phyloP scores from a whole-genome alignment of 2,888 invertebrate genomes.

The Drosophila histrio region DNA sequence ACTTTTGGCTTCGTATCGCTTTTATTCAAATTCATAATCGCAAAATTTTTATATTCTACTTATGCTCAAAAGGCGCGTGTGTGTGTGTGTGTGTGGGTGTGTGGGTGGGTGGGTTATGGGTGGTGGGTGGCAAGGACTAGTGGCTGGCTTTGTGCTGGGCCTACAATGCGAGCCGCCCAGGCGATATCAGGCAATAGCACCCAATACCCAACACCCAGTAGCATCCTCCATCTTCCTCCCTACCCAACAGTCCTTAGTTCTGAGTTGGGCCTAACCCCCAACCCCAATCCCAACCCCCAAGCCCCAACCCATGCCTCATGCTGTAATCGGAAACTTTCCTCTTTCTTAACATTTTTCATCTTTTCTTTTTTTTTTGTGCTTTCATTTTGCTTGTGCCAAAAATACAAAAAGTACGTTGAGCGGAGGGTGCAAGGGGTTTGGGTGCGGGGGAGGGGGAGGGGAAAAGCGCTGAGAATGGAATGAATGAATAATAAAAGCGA shows the following conservation, averaged over 20 bases:
- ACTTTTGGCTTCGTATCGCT: constrained; percentile 76
- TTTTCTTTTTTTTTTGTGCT: constrained; percentile 56
- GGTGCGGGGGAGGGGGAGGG: background rate
- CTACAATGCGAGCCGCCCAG: constrained; percentile 55
- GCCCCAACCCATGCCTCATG: constrained; percentile 1
- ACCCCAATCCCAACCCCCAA: constrained; percentile 18
- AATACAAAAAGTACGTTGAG: constrained; percentile 56
- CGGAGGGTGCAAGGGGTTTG: background rate
- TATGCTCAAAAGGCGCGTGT: constrained; percentile 67
- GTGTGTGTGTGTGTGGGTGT: constrained; percentile 27
- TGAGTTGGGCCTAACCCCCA: background rate
- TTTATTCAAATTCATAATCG: constrained; percentile 83
- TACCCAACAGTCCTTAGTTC: background rate
- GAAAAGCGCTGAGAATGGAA: constrained; percentile 62
- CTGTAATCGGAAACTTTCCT: constrained; percentile 81
- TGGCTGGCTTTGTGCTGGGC: constrained; percentile 70
- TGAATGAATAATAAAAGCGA: constrained; percentile 80
- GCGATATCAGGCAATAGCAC: constrained; percentile 35
- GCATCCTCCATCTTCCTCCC: background rate
- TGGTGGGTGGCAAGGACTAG: constrained; percentile 44
- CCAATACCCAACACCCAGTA: background rate
- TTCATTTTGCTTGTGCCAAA: constrained; percentile 78
- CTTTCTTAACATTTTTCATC: constrained; percentile 79
- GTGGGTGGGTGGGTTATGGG: constrained; percentile 32
- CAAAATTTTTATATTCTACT: constrained; percentile 81